A percentile compares a stretch with the other conserved stretches of the same genome.
phyloP scores from a whole-genome alignment of 2,888 invertebrate genomes.

The Augochlorella aurata region DNA sequence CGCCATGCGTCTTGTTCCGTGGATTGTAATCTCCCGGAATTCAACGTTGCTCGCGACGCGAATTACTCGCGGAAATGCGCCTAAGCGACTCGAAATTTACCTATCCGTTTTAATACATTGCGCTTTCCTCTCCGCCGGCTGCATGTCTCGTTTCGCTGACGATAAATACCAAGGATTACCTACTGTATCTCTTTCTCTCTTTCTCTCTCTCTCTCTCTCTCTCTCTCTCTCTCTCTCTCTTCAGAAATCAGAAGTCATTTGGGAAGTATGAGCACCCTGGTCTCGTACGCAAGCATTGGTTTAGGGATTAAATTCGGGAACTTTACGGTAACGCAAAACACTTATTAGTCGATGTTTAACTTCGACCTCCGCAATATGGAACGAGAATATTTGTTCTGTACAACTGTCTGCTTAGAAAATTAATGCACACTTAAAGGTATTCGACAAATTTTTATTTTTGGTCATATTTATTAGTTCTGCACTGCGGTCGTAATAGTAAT shows the following conservation, averaged over 20 bases:
- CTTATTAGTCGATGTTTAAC: constrained; percentile 1
- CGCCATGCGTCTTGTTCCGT: constrained; percentile 24
- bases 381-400: not conserved
- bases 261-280: not conserved
- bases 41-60: constrained; percentile 9
- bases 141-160: constrained; percentile 20
- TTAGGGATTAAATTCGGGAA: not conserved
- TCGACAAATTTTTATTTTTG: no score
- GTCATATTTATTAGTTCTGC: no score
- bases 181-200: no score
- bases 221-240: no score
- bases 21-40: constrained; percentile 43
- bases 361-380: not conserved
- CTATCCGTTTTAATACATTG: constrained; percentile 36
- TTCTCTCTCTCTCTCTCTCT: no score
- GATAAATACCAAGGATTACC: constrained; percentile 41
- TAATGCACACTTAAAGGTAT: no score
- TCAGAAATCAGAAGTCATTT: constrained; percentile 11
- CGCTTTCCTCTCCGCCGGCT: not conserved
- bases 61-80: constrained; percentile 31
- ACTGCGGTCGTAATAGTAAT: no score
- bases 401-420: not conserved
- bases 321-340: not conserved
- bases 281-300: not conserved
- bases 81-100: constrained; percentile 30